phyloP scores from a whole-genome alignment of 1,140 invertebrate species.

The Conopomorpha cramerella region DNA sequence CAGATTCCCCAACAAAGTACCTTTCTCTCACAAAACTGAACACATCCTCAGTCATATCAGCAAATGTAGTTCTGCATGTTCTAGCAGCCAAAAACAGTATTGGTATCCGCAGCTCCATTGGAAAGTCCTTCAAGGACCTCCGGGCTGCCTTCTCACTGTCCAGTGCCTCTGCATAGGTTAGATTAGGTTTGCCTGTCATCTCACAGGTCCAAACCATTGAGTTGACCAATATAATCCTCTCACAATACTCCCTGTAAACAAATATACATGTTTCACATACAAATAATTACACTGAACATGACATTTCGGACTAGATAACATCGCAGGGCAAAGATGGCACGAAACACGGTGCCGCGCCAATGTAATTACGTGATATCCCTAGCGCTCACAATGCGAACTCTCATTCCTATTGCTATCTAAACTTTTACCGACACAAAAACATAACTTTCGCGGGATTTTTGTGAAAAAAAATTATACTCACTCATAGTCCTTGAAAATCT shows the following conservation, averaged over 20 bases:
- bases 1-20: slow-evolving; percentile 90
- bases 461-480: slow-evolving; percentile 66
- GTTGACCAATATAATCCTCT: slow-evolving; percentile 92
- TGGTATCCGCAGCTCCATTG: slow-evolving; percentile 78
- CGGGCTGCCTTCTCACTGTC: slow-evolving; percentile 84
- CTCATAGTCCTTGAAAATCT: slow-evolving; percentile 97
- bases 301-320: too few species aligned
- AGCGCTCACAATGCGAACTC: slow-evolving; percentile 37
- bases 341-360: slow-evolving; percentile 42
- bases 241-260: slow-evolving; percentile 88
- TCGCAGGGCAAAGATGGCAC: slow-evolving; percentile 21
- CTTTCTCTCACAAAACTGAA: slow-evolving; percentile 86
- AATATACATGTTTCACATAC: too few species aligned
- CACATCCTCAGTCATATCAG: slow-evolving; percentile 87
- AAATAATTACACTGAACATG: too few species aligned
- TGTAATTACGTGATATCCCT: slow-evolving; percentile 29
- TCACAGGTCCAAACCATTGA: slow-evolving; percentile 96
- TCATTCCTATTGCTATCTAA: slow-evolving; percentile 24
- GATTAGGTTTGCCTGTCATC: slow-evolving; percentile 85
- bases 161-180: slow-evolving; percentile 92
- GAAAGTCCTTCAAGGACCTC: slow-evolving; percentile 78
- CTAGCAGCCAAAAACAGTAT: slow-evolving; percentile 81
- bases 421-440: slow-evolving; percentile 21
- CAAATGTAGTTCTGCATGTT: slow-evolving; percentile 80
- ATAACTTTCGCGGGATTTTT: slow-evolving; percentile 37